Evolutionary conservation across 2,888 invertebrate species (phyloP).

Genomic region (Hydrotaea diabolus): DNA sequence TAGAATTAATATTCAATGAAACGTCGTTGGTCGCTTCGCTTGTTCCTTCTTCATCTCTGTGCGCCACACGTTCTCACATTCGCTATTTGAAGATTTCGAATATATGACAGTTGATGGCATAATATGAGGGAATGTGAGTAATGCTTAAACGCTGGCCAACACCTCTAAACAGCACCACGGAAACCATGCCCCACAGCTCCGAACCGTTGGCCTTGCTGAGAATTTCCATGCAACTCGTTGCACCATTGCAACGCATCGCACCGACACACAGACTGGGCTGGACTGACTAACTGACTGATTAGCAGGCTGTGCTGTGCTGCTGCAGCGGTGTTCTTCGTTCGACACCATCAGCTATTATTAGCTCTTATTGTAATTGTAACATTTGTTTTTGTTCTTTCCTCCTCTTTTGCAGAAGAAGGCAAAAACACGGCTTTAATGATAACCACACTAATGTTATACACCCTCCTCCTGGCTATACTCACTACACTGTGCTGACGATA

Average conservation of each 20-base stretch:
- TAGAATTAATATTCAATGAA: conserved; percentile 23
- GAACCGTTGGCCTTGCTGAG: conserved; percentile 17
- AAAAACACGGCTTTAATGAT: conserved; percentile 55
- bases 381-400: conserved; percentile 40
- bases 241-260: not conserved
- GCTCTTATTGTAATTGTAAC: conserved; percentile 55
- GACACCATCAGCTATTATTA: conserved; percentile 50
- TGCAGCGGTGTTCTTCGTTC: conserved; percentile 10
- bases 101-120: conserved; percentile 29
- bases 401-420: conserved; percentile 6
- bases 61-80: not conserved
- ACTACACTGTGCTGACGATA: too few species aligned
- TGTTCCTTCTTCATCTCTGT: not conserved
- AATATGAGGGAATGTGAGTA: conserved; percentile 8
- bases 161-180: not conserved
- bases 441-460: conserved; percentile 38
- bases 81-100: conserved; percentile 11
- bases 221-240: conserved; percentile 10
- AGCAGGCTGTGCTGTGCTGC: conserved; percentile 5
- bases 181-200: not conserved
- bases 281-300: conserved; percentile 15
- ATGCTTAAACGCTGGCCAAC: conserved; percentile 7
- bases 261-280: not conserved
- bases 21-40: not conserved
- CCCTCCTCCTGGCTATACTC: conserved; percentile 24